Evolutionary conservation across 2,888 invertebrate species (phyloP).

Genomic region (Erebia epiphron): DNA sequence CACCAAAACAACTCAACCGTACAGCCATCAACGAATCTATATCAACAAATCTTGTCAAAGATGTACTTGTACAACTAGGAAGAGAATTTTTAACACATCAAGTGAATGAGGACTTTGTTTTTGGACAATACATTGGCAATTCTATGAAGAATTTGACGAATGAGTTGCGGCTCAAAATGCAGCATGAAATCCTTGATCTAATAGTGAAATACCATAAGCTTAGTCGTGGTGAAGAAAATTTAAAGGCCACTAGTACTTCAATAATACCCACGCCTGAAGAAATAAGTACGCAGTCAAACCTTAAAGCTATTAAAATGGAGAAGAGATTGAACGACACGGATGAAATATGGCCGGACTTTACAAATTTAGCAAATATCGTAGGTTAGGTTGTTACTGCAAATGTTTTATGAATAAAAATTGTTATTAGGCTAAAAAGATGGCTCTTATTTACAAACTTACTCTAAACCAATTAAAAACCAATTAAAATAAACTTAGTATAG

Average conservation of each 20-base stretch:
- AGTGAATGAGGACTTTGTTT: constrained; percentile 73
- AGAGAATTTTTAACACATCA: constrained; percentile 63
- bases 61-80: constrained; percentile 62
- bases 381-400: constrained; percentile 45
- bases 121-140: constrained; percentile 72
- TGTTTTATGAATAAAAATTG: background rate
- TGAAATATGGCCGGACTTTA: constrained; percentile 71
- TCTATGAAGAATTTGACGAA: constrained; percentile 66
- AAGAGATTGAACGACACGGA: constrained; percentile 66
- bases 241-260: background rate
- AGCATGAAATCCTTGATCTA: constrained; percentile 71
- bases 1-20: constrained; percentile 39
- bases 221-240: constrained; percentile 34
- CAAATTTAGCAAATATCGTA: constrained; percentile 70
- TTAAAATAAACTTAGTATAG: no score
- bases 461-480: no score
- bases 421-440: background rate
- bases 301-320: constrained; percentile 53
- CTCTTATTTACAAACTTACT: background rate
- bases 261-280: constrained; percentile 23
- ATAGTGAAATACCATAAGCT: constrained; percentile 56
- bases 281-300: constrained; percentile 9
- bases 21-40: constrained; percentile 39
- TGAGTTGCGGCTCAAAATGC: constrained; percentile 61
- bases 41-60: constrained; percentile 58